Percentiles rank a stretch among this genome's conserved stretches.
Conservation (phyloP, 2,113 vertebrate species). For the Mormyrus iriodes region DNA sequence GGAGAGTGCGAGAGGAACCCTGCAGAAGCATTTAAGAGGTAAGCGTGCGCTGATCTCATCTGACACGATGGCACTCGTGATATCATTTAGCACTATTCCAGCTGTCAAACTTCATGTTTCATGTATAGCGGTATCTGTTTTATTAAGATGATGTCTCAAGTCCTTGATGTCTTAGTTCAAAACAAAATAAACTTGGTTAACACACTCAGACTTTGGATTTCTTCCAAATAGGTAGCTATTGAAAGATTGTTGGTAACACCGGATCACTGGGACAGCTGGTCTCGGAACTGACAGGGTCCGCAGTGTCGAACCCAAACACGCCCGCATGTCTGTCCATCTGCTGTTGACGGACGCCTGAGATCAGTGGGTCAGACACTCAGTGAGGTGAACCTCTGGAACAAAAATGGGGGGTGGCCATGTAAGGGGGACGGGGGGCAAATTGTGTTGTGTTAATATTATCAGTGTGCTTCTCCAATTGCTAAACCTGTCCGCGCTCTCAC, state of each 20-base stretch:
- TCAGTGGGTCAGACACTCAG: constrained; percentile 55
- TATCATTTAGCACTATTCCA: neutral
- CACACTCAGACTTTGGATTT: neutral
- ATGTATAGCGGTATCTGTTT: neutral
- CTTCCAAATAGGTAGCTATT: neutral
- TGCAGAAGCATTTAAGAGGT: constrained; percentile 94
- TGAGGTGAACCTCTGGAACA: constrained; percentile 47
- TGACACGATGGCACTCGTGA: neutral
- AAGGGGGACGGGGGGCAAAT: neutral
- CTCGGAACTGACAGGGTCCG: constrained; percentile 48
- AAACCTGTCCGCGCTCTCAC: neutral
- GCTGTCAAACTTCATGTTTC: neutral
- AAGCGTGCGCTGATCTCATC: constrained; percentile 31
- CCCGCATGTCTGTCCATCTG: constrained; percentile 55
- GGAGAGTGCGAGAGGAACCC: constrained; percentile 94
- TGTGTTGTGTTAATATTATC: neutral
- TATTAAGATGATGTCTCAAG: constrained; percentile 4
- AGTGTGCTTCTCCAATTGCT: neutral
- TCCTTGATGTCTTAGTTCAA: constrained; percentile 43
- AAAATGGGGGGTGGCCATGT: neutral
- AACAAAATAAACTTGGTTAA: constrained; percentile 19
- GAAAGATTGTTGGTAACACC: constrained; percentile 13
- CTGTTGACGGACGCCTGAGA: constrained; percentile 43
- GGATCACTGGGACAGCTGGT: constrained; percentile 38
- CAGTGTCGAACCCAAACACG: constrained; percentile 40